phyloP scores from a whole-genome alignment of 2,113 vertebrate genomes.

The Cichladusa arquata region DNA sequence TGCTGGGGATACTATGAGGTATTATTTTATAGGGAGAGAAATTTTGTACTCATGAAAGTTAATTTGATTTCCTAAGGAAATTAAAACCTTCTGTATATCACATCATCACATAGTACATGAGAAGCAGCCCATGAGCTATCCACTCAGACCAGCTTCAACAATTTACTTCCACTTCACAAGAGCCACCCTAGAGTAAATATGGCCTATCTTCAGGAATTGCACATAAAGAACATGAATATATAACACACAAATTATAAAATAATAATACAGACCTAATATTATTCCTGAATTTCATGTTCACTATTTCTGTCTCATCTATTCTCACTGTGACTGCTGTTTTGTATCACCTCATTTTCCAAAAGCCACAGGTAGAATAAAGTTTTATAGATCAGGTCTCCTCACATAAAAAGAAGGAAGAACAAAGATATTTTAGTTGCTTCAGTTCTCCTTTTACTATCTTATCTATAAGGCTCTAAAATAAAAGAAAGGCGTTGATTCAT shows the following conservation, averaged over 20 bases:
- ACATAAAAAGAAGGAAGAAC: neutral
- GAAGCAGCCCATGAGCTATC: neutral
- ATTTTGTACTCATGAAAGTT: neutral
- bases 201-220: neutral
- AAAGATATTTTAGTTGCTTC: neutral
- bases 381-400: neutral
- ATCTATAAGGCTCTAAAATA: neutral
- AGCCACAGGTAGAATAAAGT: neutral
- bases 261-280: neutral
- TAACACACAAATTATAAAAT: neutral
- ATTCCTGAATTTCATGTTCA: neutral
- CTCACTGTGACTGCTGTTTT: neutral
- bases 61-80: neutral
- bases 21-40: neutral
- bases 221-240: neutral
- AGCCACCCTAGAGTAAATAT: neutral
- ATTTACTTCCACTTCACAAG: neutral
- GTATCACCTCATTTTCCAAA: neutral
- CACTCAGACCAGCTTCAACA: neutral
- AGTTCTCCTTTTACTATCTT: neutral
- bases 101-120: neutral
- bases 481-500: neutral
- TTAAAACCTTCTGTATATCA: neutral
- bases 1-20: neutral
- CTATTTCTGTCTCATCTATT: neutral